Conservation (phyloP, 2,888 invertebrate species). For the Tachina grossa region DNA sequence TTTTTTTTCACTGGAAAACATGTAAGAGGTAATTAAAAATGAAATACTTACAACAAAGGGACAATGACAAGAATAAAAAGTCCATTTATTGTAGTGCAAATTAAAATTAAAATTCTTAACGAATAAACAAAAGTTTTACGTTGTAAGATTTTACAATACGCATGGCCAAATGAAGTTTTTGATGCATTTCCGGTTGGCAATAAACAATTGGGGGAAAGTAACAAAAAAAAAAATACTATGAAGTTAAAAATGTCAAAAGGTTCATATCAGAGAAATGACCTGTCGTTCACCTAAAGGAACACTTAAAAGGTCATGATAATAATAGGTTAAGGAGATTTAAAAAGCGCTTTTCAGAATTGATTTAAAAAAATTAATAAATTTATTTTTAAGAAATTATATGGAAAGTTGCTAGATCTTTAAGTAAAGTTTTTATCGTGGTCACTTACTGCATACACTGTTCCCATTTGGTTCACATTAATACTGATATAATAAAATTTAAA, state of each 20-base stretch:
- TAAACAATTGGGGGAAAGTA: conserved; percentile 46
- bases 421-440: no score
- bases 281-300: not conserved
- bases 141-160: conserved; percentile 8
- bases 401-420: no score
- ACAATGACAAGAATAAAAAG: conserved; percentile 45
- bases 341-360: no score
- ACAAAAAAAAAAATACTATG: conserved; percentile 4
- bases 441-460: no score
- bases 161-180: conserved; percentile 39
- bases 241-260: conserved; percentile 58
- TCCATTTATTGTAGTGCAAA: conserved; percentile 24
- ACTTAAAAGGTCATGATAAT: not conserved
- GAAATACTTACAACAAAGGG: conserved; percentile 37
- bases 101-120: conserved; percentile 49
- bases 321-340: no score
- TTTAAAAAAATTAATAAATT: no score
- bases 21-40: conserved; percentile 53
- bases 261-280: conserved; percentile 1
- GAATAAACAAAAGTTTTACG: conserved; percentile 34
- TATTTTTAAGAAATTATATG: no score
- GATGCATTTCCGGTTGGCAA: conserved; percentile 67
- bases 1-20: conserved; percentile 15
- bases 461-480: no score
- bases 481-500: no score